Base-by-base conservation (phyloP, 2,113 vertebrate genomes). In the Scomber colias region DNA sequence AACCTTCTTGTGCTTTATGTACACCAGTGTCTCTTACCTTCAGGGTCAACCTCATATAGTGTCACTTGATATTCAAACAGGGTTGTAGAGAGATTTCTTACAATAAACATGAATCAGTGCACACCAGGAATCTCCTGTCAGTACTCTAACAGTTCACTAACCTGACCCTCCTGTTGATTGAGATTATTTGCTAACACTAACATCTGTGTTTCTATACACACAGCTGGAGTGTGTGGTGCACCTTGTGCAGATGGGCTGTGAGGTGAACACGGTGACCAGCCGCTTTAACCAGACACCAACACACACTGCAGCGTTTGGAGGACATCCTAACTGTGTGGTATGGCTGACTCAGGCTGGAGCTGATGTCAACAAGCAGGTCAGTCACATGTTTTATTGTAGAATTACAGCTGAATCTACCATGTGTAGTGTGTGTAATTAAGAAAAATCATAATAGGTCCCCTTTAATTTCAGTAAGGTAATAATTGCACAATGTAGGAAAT, bases 321-420 rank as follows among this genome's bases (percentile, higher is more conserved):
- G 98, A 65, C 97, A 99, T 85, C 96, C 97, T 60, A 95, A 96
- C 71, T 99, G 98, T 81, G 94, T 99, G 73, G 82, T 96, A 84
- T 99, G 98, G 98, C 92, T 99, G 87, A 96, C 97, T 65, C 96
- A 97, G 92, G 96, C 95, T 2, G 98, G 98, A 61, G 98, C 98
- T 65, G 96, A 97, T 88, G 92, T 98, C 94, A 97, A 98, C 94
- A 95, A 95, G 81, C 97, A 97, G 97, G 98, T 99, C 93, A 50
- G 89, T 81, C 24, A 3, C 3, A 19, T 11, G 14, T 27, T 48
- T 5, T 40, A 40, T 2, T 40, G 35, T 40, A 1, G 1, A 40
- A 40, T 40, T 7, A 40, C 8, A 35, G 6, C 9, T 35, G 31
- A 35, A 35, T 35, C 31, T 31, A 31, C 31, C 31, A 31, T 31